Evolutionary conservation across 1,140 invertebrate species (phyloP).

Genomic region (Pogonomyrmex californicus): DNA sequence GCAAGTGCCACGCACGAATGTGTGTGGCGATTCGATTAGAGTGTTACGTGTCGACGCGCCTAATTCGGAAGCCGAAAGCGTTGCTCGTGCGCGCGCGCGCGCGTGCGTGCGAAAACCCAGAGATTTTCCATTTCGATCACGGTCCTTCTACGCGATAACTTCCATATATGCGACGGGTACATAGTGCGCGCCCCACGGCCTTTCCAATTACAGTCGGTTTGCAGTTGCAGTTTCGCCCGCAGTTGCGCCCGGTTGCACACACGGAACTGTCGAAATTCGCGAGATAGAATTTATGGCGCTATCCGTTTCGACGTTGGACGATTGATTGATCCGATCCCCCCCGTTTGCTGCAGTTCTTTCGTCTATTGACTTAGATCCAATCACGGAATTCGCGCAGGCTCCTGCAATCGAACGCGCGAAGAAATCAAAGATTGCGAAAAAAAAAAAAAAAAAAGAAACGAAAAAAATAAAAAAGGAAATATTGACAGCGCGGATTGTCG

Average conservation of each 20-base stretch:
- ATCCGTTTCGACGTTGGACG: slow-evolving; percentile 31
- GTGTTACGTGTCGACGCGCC: slow-evolving; percentile 60
- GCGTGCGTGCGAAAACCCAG: background rate
- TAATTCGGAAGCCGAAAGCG: slow-evolving; percentile 61
- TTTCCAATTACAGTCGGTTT: slow-evolving; percentile 57
- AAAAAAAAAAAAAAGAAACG: background rate
- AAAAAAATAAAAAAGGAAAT: background rate
- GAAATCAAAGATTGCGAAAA: background rate
- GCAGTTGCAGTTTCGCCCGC: slow-evolving; percentile 55
- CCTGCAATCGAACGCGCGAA: background rate
- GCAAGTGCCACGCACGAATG: slow-evolving; percentile 8
- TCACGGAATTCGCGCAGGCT: slow-evolving; percentile 16
- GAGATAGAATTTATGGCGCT: slow-evolving; percentile 52
- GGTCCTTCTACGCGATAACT: slow-evolving; percentile 33
- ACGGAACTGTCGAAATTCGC: slow-evolving; percentile 33
- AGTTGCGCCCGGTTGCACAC: slow-evolving; percentile 32
- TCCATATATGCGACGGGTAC: slow-evolving; percentile 17
- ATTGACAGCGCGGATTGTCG: background rate
- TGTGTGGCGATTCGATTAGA: slow-evolving; percentile 62
- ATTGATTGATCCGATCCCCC: slow-evolving; percentile 47
- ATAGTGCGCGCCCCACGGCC: slow-evolving; percentile 35
- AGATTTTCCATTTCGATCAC: slow-evolving; percentile 61
- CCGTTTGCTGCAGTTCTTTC: slow-evolving; percentile 47
- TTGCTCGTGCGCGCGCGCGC: slow-evolving; percentile 22
- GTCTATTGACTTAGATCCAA: slow-evolving; percentile 53